Percentiles rank a stretch among this genome's conserved stretches.
These are phyloP conservation scores for Clunio marinus DNA, from an alignment of 2,888 invertebrate species.

Conservation along the genomic window DNA sequence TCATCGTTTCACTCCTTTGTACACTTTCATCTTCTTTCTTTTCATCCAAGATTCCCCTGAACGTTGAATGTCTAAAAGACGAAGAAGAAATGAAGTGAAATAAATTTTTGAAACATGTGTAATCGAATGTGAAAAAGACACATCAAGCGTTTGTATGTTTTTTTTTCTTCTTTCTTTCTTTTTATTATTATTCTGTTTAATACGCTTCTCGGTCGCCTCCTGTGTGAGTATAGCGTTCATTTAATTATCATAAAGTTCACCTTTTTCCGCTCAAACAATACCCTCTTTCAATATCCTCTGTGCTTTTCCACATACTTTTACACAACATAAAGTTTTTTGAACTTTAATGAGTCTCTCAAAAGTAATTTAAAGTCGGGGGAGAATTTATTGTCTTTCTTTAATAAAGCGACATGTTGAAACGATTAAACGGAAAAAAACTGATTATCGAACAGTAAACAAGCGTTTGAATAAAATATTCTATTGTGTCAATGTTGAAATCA, in stretches of 20 bases:
- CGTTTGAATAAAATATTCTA: background rate
- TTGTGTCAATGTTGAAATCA: background rate
- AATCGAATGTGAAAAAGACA: conserved; percentile 31
- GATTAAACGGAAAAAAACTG: background rate
- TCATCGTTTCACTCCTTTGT: background rate
- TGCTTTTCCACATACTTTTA: too few relatives aligned
- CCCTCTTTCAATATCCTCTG: conserved; percentile 33
- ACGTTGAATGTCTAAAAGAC: background rate
- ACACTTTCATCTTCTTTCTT: background rate
- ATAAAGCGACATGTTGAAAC: conserved; percentile 2
- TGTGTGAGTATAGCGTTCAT: conserved; percentile 19
- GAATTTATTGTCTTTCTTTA: conserved; percentile 9
- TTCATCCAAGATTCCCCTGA: background rate
- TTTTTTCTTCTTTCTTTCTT: background rate
- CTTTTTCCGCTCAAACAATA: conserved; percentile 35
- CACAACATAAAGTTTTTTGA: background rate
- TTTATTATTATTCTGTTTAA: too few relatives aligned
- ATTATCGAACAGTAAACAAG: background rate
- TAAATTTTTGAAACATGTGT: conserved; percentile 32
- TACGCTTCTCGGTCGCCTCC: too few relatives aligned
- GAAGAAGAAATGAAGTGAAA: background rate
- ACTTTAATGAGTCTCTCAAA: background rate
- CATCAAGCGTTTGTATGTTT: background rate
- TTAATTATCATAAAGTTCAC: conserved; percentile 38
- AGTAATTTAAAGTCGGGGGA: background rate